Evolutionary conservation across 2,113 vertebrate genomes (phyloP).

Genomic region (Heptranchias perlo): DNA sequence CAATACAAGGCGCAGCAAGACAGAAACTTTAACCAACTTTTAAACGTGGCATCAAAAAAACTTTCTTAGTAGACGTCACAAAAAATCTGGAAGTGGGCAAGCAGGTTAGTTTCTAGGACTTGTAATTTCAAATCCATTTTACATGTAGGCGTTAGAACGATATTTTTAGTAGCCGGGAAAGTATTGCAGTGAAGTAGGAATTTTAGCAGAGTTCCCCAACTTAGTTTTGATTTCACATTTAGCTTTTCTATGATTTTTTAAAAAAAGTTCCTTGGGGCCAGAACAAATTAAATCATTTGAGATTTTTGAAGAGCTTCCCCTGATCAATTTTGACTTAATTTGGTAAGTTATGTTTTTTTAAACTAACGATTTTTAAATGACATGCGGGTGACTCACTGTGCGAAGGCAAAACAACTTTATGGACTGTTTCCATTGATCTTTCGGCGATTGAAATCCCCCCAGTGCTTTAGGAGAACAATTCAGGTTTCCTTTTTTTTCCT

Average conservation of each 20-base stretch:
- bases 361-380: not conserved
- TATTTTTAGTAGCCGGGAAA: not conserved
- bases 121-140: not conserved
- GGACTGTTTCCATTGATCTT: not conserved
- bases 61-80: not conserved
- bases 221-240: not conserved
- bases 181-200: not conserved
- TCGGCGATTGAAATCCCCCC: not conserved
- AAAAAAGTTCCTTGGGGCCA: not conserved
- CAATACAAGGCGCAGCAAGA: not conserved
- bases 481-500: not conserved
- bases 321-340: not conserved
- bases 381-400: not conserved
- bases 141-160: not conserved
- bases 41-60: not conserved
- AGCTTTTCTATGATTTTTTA: not conserved
- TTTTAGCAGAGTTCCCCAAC: not conserved
- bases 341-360: not conserved
- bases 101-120: not conserved
- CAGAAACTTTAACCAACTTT: not conserved
- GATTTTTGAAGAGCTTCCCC: not conserved
- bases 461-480: not conserved
- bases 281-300: not conserved
- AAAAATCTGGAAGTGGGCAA: not conserved
- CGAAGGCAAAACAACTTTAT: not conserved